Evolutionary conservation across 2,797 vertebrate genomes (phyloP).

Genomic region (Falco cherrug): DNA sequence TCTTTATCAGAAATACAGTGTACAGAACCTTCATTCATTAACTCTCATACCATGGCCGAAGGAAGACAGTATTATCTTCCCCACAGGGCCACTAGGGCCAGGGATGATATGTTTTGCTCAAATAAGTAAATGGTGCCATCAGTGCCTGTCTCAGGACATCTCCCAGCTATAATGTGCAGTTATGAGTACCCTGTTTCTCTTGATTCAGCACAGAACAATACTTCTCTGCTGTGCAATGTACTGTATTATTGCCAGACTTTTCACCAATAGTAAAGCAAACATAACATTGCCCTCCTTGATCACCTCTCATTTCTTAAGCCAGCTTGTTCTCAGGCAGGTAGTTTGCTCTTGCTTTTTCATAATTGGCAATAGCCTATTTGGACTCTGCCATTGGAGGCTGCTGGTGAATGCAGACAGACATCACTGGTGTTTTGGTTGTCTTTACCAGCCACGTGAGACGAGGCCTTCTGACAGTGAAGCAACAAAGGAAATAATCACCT

Average conservation of each 20-base stretch:
- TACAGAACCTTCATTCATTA: not conserved
- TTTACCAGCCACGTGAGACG: not conserved
- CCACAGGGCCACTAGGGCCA: not conserved
- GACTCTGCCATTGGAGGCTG: not conserved
- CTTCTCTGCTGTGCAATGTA: not conserved
- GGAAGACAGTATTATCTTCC: not conserved
- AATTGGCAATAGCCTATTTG: not conserved
- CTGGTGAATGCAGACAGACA: not conserved
- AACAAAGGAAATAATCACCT: not conserved
- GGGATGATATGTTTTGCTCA: not conserved
- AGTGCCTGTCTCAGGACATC: not conserved
- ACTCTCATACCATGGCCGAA: not conserved
- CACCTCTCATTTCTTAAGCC: not conserved
- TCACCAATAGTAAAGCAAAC: not conserved
- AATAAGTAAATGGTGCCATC: not conserved
- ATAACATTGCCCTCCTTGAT: not conserved
- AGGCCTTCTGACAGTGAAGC: not conserved
- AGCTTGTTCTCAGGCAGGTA: not conserved
- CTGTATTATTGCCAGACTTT: constrained; percentile 2
- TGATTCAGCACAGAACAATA: not conserved
- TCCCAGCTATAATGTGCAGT: not conserved
- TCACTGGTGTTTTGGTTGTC: not conserved
- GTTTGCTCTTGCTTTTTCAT: not conserved
- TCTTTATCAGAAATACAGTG: not conserved
- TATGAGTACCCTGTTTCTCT: not conserved